phyloP scores from a whole-genome alignment of 2,113 vertebrate species.

The Carettochelys insculpta region DNA sequence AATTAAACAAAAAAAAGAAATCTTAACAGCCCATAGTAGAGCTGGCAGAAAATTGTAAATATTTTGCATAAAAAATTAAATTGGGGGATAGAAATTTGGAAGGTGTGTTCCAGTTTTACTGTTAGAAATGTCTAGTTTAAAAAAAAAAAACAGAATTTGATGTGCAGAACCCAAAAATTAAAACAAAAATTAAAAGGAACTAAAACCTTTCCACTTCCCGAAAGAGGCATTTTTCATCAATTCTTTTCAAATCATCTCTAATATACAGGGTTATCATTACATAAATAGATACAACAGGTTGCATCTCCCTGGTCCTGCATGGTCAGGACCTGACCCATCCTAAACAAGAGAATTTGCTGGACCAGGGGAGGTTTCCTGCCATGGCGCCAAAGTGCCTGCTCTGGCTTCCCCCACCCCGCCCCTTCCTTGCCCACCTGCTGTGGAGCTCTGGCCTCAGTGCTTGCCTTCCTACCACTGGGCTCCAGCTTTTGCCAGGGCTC shows the following conservation, averaged over 20 bases:
- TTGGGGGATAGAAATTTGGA: neutral
- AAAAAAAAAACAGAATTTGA: neutral
- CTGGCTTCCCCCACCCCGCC: no score
- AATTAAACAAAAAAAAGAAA: neutral
- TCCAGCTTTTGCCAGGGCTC: no score
- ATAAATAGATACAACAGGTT: no score
- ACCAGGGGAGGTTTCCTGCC: no score
- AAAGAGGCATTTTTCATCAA: neutral
- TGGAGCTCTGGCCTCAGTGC: no score
- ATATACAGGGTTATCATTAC: no score
- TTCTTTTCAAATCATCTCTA: neutral
- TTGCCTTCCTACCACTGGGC: no score
- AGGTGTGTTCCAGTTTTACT: neutral
- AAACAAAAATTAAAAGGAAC: neutral
- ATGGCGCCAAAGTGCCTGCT: no score
- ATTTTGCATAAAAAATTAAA: neutral
- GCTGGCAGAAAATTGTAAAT: neutral
- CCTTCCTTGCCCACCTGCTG: no score
- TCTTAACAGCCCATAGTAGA: fast-evolving
- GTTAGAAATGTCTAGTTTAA: neutral
- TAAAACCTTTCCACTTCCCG: neutral
- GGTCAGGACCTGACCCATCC: no score
- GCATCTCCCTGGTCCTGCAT: no score
- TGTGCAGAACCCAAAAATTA: neutral
- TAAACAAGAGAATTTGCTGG: no score